Evolutionary conservation across 2,797 vertebrate species (phyloP).

Genomic region (Garrulus glandarius): DNA sequence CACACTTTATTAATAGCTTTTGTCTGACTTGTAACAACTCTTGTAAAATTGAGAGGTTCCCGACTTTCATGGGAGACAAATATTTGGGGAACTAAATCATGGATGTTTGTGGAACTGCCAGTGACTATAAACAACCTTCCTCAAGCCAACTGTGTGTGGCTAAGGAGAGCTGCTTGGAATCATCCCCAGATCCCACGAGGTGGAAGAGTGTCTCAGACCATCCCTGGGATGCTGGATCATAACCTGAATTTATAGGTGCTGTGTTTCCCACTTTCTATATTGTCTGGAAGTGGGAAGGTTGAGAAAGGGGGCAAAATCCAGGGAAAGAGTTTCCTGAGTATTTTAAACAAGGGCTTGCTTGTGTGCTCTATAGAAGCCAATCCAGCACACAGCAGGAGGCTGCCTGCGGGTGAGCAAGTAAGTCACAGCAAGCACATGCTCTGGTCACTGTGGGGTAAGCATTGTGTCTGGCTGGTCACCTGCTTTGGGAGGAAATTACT

Average conservation of each 20-base stretch:
- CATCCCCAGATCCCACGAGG: not conserved
- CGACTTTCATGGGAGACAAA: not conserved
- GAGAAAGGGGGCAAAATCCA: not conserved
- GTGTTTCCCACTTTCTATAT: not conserved
- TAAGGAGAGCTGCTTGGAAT: not conserved
- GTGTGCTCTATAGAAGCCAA: accelerated
- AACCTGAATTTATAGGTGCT: not conserved
- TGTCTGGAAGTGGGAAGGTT: not conserved
- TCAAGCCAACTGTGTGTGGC: not conserved
- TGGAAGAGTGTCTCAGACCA: not conserved
- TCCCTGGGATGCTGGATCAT: not conserved
- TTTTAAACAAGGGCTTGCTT: not conserved
- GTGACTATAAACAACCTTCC: not conserved
- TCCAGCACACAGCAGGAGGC: not conserved
- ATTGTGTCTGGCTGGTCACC: not conserved
- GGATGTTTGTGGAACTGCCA: not conserved
- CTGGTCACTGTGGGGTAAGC: not conserved
- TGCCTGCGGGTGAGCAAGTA: not conserved
- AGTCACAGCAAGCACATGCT: not conserved
- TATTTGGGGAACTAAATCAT: constrained; percentile 4
- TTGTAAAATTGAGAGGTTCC: constrained; percentile 18
- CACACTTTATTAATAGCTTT: constrained; percentile 42
- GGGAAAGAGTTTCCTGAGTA: not conserved
- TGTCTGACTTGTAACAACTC: constrained; percentile 1
- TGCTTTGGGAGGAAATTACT: not conserved